Base-by-base conservation (phyloP, 2,797 vertebrate species). In the Mus spretus region DNA sequence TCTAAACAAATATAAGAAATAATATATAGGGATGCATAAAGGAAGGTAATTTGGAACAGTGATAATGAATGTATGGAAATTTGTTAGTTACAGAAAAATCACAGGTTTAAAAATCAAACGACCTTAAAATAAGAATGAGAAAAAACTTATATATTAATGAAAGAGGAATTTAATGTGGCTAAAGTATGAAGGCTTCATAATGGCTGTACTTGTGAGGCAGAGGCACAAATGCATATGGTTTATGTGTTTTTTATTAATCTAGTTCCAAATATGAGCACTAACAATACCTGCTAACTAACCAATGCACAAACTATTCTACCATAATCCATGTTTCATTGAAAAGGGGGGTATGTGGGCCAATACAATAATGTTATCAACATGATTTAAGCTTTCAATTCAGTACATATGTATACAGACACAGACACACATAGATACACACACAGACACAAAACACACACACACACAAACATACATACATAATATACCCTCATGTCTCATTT, bases 201-300 rank as follows among this genome's bases (percentile, higher is more conserved):
- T 65, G 20, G 53, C 86, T 40, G 90, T 78, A 77, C 11, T 87
- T 17, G n/a, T 50, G 24, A 91, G 74, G 78, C 10, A 95, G 47
- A 96, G 79, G 20, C 31, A 90, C 93, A 3, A 72, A 77, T 22
- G 82, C 44, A 89, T 17, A 59, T 77, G 40, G 55, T 67, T 80
- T 77, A 44, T 26, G 22, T 89, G 61, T 92, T 94, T 70, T 89
- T 34, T 78, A 74, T 44, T 74, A 59, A 72, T 22, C 88, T 96
- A 91, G 74, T 8, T 87, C 15, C 20, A 89, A 83, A 75, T 72
- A 20, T 92, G 26, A 6, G 19, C 22, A 31, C 59, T 83, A 17
- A 82, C 26, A 79, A 83, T 63, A 80, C 53, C 67, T 59, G 34
- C 40, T 88, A 34, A 34, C 93, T 85, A 40, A 88, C 11, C 4